Base-by-base conservation (phyloP, 2,113 vertebrate genomes). In the Zootoca vivipara region DNA sequence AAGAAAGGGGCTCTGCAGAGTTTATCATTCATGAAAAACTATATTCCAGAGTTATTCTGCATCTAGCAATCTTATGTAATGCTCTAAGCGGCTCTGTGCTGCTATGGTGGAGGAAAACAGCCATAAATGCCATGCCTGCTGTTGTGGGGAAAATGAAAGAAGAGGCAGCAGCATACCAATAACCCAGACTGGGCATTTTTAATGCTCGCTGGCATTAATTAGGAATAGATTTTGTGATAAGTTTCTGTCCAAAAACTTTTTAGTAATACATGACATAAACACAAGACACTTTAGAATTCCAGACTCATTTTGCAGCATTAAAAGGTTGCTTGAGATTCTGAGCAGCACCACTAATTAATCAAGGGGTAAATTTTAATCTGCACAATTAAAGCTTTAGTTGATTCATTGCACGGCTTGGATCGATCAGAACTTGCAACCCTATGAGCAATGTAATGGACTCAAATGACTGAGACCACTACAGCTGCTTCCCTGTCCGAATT, bases 11-110 rank as follows among this genome's bases (percentile, higher is more conserved):
- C 84, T 94, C 85, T 88, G n/a, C 35, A 30, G 72, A 46, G 30
- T 81, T 90, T 86, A 87, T 92, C 0, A 70, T 89, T 92, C 88
- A 42, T 24, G 28, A 85, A 18, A 10, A 85, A 75, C 85, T 90
- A 85, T 82, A 87, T 28, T 83, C 74, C 86, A 78, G 8, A 78
- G 69, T 89, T 90, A 62, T 90, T 92, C 90, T 78, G 16, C 85
- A 22, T 56, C 10, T 8, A 87, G 28, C 67, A 15, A 78, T 46
- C 65, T 58, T 12, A 52, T 83, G 6, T 46, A 52, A 52, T 52
- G 78, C 0, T 0, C 84, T 18, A 15, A 70, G 7, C 18, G 26
- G 7, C 28, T 81, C 52, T 24, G 18, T 26, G 8, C 16, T 40
- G 15, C 15, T 73, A 33, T 15, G 2, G 16, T 82, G 78, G 79